A percentile compares a stretch with the other conserved stretches of the same genome.
These are phyloP conservation scores for Australoheros scitulus DNA, from an alignment of 2,113 vertebrate species.

Conservation along the genomic window DNA sequence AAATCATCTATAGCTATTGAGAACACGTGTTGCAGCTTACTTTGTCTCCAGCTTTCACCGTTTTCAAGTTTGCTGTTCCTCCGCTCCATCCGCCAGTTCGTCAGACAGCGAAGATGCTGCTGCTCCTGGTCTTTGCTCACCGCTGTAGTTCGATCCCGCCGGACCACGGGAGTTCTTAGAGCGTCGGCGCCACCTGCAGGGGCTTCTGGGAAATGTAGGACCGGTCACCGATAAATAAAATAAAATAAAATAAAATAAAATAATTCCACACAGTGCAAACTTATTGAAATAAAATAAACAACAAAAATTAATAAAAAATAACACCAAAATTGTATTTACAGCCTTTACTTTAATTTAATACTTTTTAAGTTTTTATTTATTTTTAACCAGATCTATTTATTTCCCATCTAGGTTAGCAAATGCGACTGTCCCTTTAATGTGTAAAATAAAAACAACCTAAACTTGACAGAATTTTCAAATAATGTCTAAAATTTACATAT, in stretches of 20 bases:
- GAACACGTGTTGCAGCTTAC: not conserved
- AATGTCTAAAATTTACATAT: not conserved
- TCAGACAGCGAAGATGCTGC: slow-evolving; percentile 26
- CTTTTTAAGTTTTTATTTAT: not conserved
- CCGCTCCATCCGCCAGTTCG: slow-evolving; percentile 13
- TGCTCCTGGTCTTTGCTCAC: not conserved
- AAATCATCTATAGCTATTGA: not conserved
- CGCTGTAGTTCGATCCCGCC: not conserved
- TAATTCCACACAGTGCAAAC: too few relatives aligned
- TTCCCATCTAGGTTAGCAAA: too few relatives aligned
- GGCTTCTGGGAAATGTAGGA: slow-evolving; percentile 30
- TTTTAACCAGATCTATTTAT: too few relatives aligned
- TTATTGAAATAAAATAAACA: not conserved
- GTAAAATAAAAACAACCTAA: not conserved
- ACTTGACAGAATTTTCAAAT: not conserved
- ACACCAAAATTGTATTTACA: not conserved
- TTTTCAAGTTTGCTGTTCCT: slow-evolving; percentile 32
- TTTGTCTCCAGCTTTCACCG: not conserved
- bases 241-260: not conserved
- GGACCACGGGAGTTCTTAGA: not conserved
- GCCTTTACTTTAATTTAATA: not conserved
- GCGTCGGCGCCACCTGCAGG: slow-evolving; percentile 58
- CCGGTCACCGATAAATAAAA: too few relatives aligned
- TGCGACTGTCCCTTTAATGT: not conserved
- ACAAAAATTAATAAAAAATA: not conserved